A percentile compares a stretch with the other conserved stretches of the same genome.
Conservation (phyloP, 2,113 vertebrate species). For the Tychaedon coryphoeus region DNA sequence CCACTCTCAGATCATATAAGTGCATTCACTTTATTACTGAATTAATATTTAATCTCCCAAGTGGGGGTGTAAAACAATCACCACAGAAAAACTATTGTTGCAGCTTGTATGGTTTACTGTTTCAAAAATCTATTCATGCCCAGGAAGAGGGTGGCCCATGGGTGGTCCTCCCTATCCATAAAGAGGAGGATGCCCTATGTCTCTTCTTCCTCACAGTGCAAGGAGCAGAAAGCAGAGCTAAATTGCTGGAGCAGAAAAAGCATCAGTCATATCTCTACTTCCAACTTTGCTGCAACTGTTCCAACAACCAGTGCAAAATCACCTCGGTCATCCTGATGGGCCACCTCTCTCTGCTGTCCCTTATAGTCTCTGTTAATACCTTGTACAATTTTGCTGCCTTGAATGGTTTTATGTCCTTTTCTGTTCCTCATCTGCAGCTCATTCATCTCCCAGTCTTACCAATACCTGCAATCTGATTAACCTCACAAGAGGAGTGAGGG, state of each 20-base stretch:
- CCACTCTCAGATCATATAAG: not conserved
- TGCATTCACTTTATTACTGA: not conserved
- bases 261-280: not conserved
- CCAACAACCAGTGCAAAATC: not conserved
- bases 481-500: not conserved
- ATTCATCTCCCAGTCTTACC: not conserved
- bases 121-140: not conserved
- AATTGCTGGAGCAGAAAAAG: not conserved
- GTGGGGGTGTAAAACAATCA: not conserved
- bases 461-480: not conserved
- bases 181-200: not conserved
- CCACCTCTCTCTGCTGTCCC: not conserved
- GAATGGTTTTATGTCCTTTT: not conserved
- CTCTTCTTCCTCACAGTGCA: not conserved
- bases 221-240: not conserved
- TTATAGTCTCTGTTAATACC: rapidly evolving
- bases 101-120: not conserved
- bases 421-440: not conserved
- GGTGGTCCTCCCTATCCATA: not conserved
- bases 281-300: not conserved
- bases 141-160: not conserved
- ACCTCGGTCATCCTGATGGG: not conserved
- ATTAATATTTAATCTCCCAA: not conserved
- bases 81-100: not conserved
- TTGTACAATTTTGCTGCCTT: not conserved